phyloP scores from a whole-genome alignment of 2,797 vertebrate genomes.

The Lophius americanus region DNA sequence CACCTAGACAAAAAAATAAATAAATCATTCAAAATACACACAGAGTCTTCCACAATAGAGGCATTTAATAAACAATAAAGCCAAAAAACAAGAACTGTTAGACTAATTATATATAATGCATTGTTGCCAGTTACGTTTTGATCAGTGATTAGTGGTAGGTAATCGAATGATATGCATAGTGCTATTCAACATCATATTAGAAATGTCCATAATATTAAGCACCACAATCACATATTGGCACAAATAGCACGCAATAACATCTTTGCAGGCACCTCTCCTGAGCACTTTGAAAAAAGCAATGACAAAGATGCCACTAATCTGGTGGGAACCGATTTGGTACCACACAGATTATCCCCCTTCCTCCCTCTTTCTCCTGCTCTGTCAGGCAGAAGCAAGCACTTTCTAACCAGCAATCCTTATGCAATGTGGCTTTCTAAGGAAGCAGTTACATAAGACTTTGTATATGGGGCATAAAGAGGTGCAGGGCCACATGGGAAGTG shows the following conservation, averaged over 20 bases:
- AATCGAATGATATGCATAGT: too few species aligned
- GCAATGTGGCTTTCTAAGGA: conserved; percentile 63
- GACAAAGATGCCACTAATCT: conserved; percentile 21
- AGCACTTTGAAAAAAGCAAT: background rate
- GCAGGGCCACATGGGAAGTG: conserved; percentile 35
- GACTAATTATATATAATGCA: too few species aligned
- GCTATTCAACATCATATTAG: too few species aligned
- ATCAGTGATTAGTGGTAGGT: too few species aligned
- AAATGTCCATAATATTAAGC: too few species aligned
- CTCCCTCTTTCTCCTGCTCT: conserved; percentile 27
- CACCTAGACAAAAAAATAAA: conserved; percentile 80
- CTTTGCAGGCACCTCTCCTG: background rate
- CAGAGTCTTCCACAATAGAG: too few species aligned
- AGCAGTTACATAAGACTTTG: conserved; percentile 66
- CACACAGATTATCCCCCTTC: conserved; percentile 33
- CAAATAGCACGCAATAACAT: conserved; percentile 5
- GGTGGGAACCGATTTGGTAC: conserved; percentile 54
- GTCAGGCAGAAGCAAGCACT: conserved; percentile 55
- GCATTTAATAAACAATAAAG: too few species aligned
- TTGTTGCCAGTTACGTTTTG: too few species aligned
- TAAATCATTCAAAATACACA: too few species aligned
- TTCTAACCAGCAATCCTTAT: conserved; percentile 57
- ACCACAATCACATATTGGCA: too few species aligned
- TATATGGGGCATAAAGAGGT: conserved; percentile 55
- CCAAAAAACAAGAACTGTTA: too few species aligned